Percentiles rank a stretch among this genome's conserved stretches.
Evolutionary conservation across 2,113 vertebrate genomes (phyloP).

Genomic region (Apaloderma vittatum): DNA sequence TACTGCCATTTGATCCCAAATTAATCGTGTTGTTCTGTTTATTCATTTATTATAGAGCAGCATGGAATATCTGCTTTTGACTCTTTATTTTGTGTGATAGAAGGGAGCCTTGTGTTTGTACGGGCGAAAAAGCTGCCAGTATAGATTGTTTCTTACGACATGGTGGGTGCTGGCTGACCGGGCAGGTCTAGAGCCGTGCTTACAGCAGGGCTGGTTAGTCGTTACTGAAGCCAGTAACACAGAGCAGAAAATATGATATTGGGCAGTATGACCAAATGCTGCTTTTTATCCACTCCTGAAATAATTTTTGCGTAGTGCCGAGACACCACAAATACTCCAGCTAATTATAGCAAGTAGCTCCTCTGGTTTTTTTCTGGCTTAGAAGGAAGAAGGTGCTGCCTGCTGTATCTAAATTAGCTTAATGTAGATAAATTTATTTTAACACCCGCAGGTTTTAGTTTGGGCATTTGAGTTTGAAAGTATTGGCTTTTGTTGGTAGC

Average conservation of each 20-base stretch:
- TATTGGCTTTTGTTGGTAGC: neutral
- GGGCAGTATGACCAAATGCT: neutral
- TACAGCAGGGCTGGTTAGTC: neutral
- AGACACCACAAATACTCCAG: neutral
- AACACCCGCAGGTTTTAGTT: neutral
- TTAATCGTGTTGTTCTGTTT: neutral
- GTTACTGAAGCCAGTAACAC: neutral
- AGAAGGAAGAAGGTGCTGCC: constrained; percentile 25
- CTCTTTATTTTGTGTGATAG: neutral
- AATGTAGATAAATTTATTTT: neutral
- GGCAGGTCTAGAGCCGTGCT: neutral
- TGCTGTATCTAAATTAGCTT: neutral
- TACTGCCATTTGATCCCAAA: neutral
- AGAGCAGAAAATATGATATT: neutral
- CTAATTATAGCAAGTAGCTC: constrained; percentile 21
- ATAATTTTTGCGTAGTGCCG: neutral
- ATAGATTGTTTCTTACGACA: neutral
- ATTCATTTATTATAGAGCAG: neutral
- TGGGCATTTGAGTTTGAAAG: neutral
- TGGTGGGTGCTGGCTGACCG: neutral
- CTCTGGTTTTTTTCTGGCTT: neutral
- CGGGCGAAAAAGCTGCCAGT: neutral
- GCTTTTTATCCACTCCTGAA: constrained; percentile 12
- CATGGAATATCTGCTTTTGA: neutral
- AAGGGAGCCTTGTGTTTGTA: neutral